Evolutionary conservation across 2,888 invertebrate genomes (phyloP).

Genomic region (Rhamphomyia laevipes): DNA sequence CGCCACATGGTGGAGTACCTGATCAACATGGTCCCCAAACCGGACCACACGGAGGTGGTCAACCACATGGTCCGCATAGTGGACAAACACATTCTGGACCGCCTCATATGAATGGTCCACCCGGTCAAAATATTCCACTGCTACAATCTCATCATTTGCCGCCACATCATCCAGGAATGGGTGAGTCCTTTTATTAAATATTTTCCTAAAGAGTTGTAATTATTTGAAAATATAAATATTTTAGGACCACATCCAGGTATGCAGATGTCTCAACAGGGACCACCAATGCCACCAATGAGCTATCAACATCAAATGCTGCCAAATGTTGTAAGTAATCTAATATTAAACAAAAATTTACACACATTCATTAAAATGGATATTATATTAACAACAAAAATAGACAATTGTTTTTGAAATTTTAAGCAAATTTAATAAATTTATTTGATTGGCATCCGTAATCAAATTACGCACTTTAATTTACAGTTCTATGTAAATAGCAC

Average conservation of each 20-base stretch:
- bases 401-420: conserved; percentile 3
- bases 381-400: background rate
- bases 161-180: conserved; percentile 42
- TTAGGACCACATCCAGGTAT: conserved; percentile 32
- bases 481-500: conserved; percentile 48
- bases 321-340: conserved; percentile 17
- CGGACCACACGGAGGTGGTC: conserved; percentile 39
- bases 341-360: no score
- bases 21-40: conserved; percentile 25
- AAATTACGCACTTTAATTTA: conserved; percentile 38
- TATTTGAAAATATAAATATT: background rate
- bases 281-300: conserved; percentile 39
- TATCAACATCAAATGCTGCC: conserved; percentile 52
- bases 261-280: conserved; percentile 38
- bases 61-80: conserved; percentile 36
- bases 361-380: background rate
- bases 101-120: conserved; percentile 34
- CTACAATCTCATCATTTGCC: conserved; percentile 47
- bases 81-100: conserved; percentile 40
- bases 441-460: conserved; percentile 41
- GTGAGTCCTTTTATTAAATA: conserved; percentile 25
- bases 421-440: conserved; percentile 28
- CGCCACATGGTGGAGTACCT: conserved; percentile 36
- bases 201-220: no score
- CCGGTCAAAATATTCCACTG: conserved; percentile 28